Conservation (phyloP, 2,797 vertebrate species). For the Coreius guichenoti region DNA sequence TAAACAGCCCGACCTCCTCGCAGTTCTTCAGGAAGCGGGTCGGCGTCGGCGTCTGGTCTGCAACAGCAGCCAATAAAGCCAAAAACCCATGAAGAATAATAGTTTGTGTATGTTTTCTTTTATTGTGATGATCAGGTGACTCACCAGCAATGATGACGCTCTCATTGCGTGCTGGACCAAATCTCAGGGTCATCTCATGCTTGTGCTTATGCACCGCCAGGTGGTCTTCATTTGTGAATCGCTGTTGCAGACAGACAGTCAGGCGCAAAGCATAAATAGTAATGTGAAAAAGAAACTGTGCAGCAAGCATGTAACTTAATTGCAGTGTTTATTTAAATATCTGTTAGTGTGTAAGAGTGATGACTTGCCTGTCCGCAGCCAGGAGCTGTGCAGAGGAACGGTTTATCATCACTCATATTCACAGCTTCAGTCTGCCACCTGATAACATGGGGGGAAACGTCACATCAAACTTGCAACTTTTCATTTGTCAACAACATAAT, state of each 20-base stretch:
- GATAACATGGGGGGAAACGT: constrained; percentile 38
- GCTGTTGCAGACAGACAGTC: constrained; percentile 72
- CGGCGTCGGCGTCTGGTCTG: constrained; percentile 99
- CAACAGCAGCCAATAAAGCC: constrained; percentile 56
- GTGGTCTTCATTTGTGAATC: constrained; percentile 99
- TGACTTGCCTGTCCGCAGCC: constrained; percentile 96
- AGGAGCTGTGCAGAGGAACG: constrained; percentile 99
- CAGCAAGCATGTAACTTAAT: background rate
- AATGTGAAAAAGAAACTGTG: background rate
- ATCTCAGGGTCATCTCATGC: constrained; percentile 99
- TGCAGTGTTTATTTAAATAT: background rate
- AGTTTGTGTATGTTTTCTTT: too few relatives aligned
- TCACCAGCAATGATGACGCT: constrained; percentile 97
- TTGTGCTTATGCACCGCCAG: constrained; percentile 99
- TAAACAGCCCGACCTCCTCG: constrained; percentile 99
- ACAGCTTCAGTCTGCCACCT: constrained; percentile 89
- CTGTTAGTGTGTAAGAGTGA: background rate
- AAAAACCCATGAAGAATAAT: background rate
- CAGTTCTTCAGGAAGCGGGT: constrained; percentile 99
- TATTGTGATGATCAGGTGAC: constrained; percentile 53
- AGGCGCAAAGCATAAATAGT: background rate
- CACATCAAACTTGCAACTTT: background rate
- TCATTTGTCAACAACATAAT: background rate
- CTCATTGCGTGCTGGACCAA: constrained; percentile 97
- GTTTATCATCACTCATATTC: constrained; percentile 99